Evolutionary conservation across 1,140 invertebrate genomes (phyloP), one percentile per base, ranked within the genome.

Genomic region (Drosophila ironensis): DNA sequence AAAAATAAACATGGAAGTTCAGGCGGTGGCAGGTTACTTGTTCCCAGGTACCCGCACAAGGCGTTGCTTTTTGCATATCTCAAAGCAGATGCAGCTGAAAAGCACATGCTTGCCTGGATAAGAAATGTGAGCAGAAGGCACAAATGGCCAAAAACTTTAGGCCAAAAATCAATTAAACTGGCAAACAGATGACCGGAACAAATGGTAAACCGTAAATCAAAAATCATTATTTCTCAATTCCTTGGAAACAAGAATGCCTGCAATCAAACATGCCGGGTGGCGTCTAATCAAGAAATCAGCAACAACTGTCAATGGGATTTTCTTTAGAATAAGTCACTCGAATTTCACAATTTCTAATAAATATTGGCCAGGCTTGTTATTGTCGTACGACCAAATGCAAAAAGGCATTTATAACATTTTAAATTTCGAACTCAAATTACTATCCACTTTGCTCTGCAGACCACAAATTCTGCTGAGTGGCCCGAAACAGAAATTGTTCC

Each of bases 271-370:
- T 2, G 33, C 33, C 48, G 40, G 66, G 69, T 33, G 60, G 42
- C 27, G 25, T 77, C n/a, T 66, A 37, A 47, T 59, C 42, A 48
- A 48, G 35, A 37, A 66, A 51, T 74, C 30, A 64, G 46, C 35
- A 53, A 63, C 52, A 70, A 64, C 48, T 69, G 72, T 77, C 69
- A 82, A 70, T 84, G 61, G 54, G 56, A 82, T 77, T 72, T 68
- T 8, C 20, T 8, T 20, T 56, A 56, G 53, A 67, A 72, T 63
- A 69, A 68, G 27, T 59, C 45, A 56, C 5, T 47, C 7, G 25
- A 47, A 68, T 63, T 57, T 48, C 37, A 17, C 47, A 41, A 50
- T 52, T 59, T 56, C 24, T 45, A 59, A 38, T 48, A 50, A 64
- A 59, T 63, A 54, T 46, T 47, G 51, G 25, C 54, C 46, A 12